Conservation (phyloP, 2,113 vertebrate species). For the Plotosus lineatus region DNA sequence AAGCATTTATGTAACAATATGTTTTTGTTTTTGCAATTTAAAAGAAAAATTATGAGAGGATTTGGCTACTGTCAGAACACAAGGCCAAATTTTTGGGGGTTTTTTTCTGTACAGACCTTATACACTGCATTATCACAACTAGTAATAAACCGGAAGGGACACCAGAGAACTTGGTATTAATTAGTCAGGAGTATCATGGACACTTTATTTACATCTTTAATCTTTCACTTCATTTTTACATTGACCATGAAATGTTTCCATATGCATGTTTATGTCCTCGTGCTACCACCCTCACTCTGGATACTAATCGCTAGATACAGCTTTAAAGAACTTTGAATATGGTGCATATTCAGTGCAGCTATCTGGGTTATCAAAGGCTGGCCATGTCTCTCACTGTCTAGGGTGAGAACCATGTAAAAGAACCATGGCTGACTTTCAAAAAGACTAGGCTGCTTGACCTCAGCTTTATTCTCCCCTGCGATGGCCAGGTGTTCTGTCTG, state of each 20-base stretch:
- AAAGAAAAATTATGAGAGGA: not conserved
- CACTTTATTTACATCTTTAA: not conserved
- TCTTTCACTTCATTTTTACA: not conserved
- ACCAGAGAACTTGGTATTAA: not conserved
- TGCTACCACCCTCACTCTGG: not conserved
- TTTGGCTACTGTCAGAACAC: not conserved
- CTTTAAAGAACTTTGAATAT: not conserved
- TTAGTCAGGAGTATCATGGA: not conserved
- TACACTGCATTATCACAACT: not conserved
- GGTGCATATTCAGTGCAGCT: not conserved
- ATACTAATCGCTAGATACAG: not conserved
- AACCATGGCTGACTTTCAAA: too few relatives aligned
- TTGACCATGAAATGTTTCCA: not conserved
- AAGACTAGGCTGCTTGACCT: too few relatives aligned
- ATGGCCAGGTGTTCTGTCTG: too few relatives aligned
- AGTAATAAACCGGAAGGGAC: not conserved
- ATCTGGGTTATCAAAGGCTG: too few relatives aligned
- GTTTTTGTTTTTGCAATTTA: not conserved
- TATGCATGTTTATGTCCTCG: not conserved
- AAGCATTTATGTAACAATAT: conserved; percentile 1
- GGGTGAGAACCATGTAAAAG: too few relatives aligned
- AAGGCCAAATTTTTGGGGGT: too few relatives aligned
- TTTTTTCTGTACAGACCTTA: too few relatives aligned
- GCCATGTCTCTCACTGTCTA: too few relatives aligned
- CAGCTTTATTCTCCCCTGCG: too few relatives aligned